Evolutionary conservation across 2,797 vertebrate genomes (phyloP), one percentile per base, ranked within the genome.

Genomic region (Aplochiton taeniatus): DNA sequence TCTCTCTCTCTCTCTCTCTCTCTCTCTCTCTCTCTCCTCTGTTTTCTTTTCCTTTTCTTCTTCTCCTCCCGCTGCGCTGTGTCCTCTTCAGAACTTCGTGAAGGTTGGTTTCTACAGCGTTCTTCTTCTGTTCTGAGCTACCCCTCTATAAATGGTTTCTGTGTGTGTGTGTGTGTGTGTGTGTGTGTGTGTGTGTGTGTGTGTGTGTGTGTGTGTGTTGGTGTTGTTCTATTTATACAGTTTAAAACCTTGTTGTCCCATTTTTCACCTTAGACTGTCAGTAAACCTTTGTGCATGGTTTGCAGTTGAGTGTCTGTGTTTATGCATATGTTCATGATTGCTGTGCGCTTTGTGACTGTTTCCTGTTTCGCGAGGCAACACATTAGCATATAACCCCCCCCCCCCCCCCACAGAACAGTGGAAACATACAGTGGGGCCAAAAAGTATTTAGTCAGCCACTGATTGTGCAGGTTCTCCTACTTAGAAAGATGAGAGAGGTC

Each of bases 21-120:
- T 91, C 92, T 94, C 69, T 95, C 74, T 95, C 94, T 93, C 93
- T 91, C 94, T 94, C 91, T 93, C 90, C 94, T 91, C 92, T 87
- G 83, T 92, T 92, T 94, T 90, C 91, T 90, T 69, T n/a, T 74
- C 65, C 70, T 66, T 64, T 48, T 90, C 90, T 89, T 92, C 90
- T 90, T 89, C 91, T 93, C 91, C 91, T 93, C 93, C 91, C 88
- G 91, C 92, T 93, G 90, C 92, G 90, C 91, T 94, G 91, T 93
- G 90, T 93, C 91, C 91, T 93, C 94, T 90, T 91, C 94, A 96
- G 95, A 96, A 92, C 92, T 95, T 89, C 95, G 97, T 98, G 97
- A 98, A 96, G 97, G 97, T 99, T 96, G 95, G 97, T 98, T 92
- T 77, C 48, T 1, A 69, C 60, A 65, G 72, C 76, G 78, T 68